phyloP scores from a whole-genome alignment of 2,113 vertebrate genomes.

The Maccullochella peelii region DNA sequence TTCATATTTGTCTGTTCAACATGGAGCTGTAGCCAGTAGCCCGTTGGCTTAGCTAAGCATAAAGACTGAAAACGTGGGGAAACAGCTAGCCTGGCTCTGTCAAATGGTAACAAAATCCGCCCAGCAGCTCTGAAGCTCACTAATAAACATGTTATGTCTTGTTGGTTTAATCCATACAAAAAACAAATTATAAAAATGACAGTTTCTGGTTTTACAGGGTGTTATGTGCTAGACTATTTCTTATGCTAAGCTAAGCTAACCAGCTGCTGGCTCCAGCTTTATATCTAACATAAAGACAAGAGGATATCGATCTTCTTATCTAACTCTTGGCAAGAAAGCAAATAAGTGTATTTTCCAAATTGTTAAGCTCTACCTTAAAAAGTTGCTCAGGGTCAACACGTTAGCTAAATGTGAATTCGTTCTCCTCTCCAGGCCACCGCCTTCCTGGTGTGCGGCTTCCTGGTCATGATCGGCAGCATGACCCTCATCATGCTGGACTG shows the following conservation, averaged over 20 bases:
- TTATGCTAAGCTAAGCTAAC: not conserved
- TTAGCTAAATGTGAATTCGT: conserved; percentile 24
- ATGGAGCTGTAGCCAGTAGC: too few species aligned
- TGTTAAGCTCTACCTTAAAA: not conserved
- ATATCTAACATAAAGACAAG: not conserved
- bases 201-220: too few species aligned
- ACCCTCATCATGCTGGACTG: conserved; percentile 93
- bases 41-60: too few species aligned
- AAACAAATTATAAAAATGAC: too few species aligned
- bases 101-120: too few species aligned
- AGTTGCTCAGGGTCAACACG: not conserved
- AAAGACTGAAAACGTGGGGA: not conserved
- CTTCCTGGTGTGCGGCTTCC: conserved; percentile 89
- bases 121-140: too few species aligned
- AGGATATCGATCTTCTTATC: not conserved
- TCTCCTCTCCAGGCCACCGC: conserved; percentile 85
- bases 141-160: too few species aligned
- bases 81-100: not conserved
- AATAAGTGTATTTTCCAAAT: not conserved
- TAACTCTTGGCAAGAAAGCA: not conserved
- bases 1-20: not conserved
- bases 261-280: not conserved
- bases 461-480: conserved; percentile 94
- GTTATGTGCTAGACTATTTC: too few species aligned
- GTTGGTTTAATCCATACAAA: too few species aligned